phyloP scores from a whole-genome alignment of 2,113 vertebrate genomes.

The Podiceps cristatus region DNA sequence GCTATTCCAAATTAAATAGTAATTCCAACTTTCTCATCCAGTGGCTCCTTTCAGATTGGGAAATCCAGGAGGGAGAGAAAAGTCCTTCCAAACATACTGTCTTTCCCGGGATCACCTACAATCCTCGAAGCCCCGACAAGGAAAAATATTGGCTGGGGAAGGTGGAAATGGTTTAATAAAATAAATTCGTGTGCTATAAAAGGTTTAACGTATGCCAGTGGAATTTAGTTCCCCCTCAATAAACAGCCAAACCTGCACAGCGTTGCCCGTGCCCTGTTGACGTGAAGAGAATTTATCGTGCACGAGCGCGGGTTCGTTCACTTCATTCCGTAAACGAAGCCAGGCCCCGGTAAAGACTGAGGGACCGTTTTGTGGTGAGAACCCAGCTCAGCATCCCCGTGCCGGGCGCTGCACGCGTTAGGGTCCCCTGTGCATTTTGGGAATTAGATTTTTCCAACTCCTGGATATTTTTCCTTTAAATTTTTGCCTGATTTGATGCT shows the following conservation, averaged over 20 bases:
- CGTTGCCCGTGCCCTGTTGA: neutral
- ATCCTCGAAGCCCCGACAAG: neutral
- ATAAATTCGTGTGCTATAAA: neutral
- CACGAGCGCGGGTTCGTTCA: rapidly evolving
- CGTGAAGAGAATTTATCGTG: neutral
- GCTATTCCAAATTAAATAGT: neutral
- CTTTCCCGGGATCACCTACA: rapidly evolving
- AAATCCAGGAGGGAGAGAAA: neutral
- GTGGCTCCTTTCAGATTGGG: neutral
- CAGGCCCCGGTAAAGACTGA: rapidly evolving
- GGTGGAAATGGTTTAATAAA: neutral
- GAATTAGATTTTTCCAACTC: neutral
- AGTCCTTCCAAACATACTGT: neutral
- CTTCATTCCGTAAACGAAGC: neutral
- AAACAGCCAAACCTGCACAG: rapidly evolving
- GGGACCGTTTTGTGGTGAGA: neutral
- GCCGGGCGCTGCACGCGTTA: rapidly evolving
- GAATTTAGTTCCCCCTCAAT: neutral
- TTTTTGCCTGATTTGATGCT: neutral
- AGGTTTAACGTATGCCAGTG: rapidly evolving
- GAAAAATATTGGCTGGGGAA: neutral
- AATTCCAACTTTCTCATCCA: neutral
- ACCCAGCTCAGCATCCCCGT: neutral
- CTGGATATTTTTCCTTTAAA: neutral
- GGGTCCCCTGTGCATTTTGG: rapidly evolving